Evolutionary conservation across 2,888 invertebrate genomes (phyloP), one percentile per base, ranked within the genome.

Genomic region (Zootermopsis nevadensis): DNA sequence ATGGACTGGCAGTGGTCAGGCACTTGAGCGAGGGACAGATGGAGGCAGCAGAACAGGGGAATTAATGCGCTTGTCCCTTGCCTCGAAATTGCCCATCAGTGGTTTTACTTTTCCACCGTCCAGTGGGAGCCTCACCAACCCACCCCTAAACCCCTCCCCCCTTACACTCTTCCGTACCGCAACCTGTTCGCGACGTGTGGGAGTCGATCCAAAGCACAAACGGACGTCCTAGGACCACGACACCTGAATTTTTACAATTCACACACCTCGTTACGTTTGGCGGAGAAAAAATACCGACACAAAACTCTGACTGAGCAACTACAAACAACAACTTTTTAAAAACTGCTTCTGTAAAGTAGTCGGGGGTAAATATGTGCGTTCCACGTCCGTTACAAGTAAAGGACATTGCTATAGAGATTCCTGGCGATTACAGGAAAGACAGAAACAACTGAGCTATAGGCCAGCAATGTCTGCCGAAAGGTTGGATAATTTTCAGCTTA

Each of bases 61-160:
- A 79, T 79, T 79, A 79, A 79, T 79, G 79, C 66, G 35, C 79
- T 79, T 53, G 79, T 79, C 79, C 79, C 27, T 60, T 35, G 60
- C 79, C 79, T 38, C 79, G 79, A 79, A 79, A 79, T 79, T 79
- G 79, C 79, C 79, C 79, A 79, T 79, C 79, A 79, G 79, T 79
- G 79, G 79, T 79, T 79, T 79, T 79, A 79, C 79, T 79, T 79
- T 79, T 79, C 79, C 79, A 79, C 79, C 66, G 79, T 79, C 79
- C 79, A 79, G 79, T 66, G 60, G 79, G 79, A 79, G 79, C 66
- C 15, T 66, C 79, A 66, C 33, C 55, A 55, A 55, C 77, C 31
- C 55, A 30, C 77, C 55, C 48, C 48, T 15, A 1, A 0, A 1
- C 48, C 19, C 12, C 42, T 2, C 12, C 42, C 42, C 12, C 10